Conservation (phyloP, 2,888 invertebrate genomes). For the Pyrocoelia pectoralis region DNA sequence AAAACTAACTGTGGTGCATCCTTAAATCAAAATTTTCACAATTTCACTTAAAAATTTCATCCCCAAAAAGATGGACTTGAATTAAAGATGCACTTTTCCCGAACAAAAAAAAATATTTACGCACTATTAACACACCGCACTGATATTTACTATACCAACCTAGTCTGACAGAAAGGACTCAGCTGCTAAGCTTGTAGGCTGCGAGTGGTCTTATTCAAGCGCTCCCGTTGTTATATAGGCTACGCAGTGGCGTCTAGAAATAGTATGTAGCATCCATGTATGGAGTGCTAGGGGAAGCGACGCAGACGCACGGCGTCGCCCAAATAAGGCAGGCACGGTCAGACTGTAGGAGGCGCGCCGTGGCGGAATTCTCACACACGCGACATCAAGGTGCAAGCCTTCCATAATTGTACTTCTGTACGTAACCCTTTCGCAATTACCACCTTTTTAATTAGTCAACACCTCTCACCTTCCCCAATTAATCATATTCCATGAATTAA, state of each 20-base stretch:
- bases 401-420: conserved; percentile 37
- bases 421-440: no score
- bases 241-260: conserved; percentile 52
- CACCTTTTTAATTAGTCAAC: no score
- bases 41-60: background rate
- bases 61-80: background rate
- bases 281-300: conserved; percentile 56
- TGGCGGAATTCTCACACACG: conserved; percentile 36
- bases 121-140: conserved; percentile 30
- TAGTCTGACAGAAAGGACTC: conserved; percentile 49
- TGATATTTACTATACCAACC: conserved; percentile 36
- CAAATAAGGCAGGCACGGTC: conserved; percentile 57
- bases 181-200: conserved; percentile 50
- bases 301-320: conserved; percentile 58
- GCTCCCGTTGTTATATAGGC: conserved; percentile 47
- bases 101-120: conserved; percentile 13
- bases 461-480: no score
- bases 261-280: conserved; percentile 58
- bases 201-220: conserved; percentile 45
- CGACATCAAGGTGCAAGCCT: conserved; percentile 38
- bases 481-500: no score
- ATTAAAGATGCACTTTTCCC: conserved; percentile 13
- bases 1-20: background rate
- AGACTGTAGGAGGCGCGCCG: conserved; percentile 39
- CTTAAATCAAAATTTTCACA: background rate